Conservation (phyloP, 2,113 vertebrate genomes). For the Xenotilapia longispinis region DNA sequence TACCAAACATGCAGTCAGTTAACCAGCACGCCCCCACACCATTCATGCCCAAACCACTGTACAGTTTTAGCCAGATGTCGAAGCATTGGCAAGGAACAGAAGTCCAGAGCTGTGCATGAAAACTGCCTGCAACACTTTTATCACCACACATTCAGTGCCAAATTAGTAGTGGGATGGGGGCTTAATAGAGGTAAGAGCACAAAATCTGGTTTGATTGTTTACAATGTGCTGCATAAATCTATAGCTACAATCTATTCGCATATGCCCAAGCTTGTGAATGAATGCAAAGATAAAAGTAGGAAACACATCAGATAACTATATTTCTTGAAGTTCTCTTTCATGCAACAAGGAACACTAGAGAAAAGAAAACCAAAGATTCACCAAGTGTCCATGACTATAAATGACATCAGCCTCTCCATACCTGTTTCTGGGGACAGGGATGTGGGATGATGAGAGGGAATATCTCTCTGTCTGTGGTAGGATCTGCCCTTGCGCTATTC, state of each 20-base stretch:
- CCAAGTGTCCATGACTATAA: not conserved
- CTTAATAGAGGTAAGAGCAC: not conserved
- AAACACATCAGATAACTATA: not conserved
- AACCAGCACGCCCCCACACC: constrained; percentile 31
- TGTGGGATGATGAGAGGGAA: constrained; percentile 62
- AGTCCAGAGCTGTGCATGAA: not conserved
- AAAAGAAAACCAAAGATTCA: not conserved
- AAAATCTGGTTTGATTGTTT: not conserved
- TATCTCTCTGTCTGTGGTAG: constrained; percentile 39
- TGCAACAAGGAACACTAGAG: not conserved
- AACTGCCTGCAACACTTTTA: not conserved
- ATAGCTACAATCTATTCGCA: not conserved
- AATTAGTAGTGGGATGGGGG: not conserved
- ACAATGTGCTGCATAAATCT: not conserved
- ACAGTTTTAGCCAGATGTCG: constrained; percentile 21
- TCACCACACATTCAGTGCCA: not conserved
- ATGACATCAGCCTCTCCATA: constrained; percentile 8
- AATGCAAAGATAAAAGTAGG: not conserved
- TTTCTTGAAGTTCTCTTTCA: not conserved
- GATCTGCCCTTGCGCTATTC: constrained; percentile 41
- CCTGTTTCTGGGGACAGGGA: constrained; percentile 76
- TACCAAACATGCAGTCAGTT: constrained; percentile 54
- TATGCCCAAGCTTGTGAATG: not conserved
- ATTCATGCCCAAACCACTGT: constrained; percentile 45
- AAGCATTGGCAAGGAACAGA: not conserved